Evolutionary conservation across 2,888 invertebrate genomes (phyloP), one percentile per base, ranked within the genome.

Genomic region (Acleris literana): DNA sequence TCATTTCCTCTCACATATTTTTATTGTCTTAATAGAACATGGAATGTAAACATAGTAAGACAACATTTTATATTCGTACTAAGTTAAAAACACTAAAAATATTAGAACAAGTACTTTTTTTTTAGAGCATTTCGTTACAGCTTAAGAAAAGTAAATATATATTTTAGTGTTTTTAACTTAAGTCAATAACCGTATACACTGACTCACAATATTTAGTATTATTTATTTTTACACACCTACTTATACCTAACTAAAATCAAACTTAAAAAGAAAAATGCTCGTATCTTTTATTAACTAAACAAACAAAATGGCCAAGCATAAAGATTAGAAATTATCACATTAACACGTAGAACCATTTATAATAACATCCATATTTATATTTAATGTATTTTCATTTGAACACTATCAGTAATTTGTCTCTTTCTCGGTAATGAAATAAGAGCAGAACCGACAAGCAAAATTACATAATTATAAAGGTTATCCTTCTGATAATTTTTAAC

Each of bases 291-390:
- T 25, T 13, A 17, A 59, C 43, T 29, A 7, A 33, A 58, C 39
- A 52, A 65, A 65, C 20, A 43, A 60, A 66, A 66, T 62, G 66
- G 61, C 66, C 18, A 46, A 62, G 62, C 61, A 62, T 65, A 56
- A 51, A 51, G 20, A 48, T 62, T 48, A 66, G n/a, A 56, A 56
- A 18, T 62, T 66, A 66, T 66, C 66, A 66, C 66, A 66, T 61
- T 61, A 16, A 55, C 29, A 59, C 48, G 44, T 18, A 51, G 29
- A 49, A 55, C 33, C 11, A 43, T 18, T 54, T 39, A 54, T 33
- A 18, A 54, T 33, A 18, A 43, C 20, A 44, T 7, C 1, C 17
- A 46, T 17, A 7, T 1, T 46, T 6, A 44, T 46, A 17, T 46
- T n/a, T 46, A 6, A 46, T 46, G 7, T 49, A 46, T 25, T 18